Base-by-base conservation (phyloP, 2,113 vertebrate genomes). In the Telmatochromis bifrenatus region DNA sequence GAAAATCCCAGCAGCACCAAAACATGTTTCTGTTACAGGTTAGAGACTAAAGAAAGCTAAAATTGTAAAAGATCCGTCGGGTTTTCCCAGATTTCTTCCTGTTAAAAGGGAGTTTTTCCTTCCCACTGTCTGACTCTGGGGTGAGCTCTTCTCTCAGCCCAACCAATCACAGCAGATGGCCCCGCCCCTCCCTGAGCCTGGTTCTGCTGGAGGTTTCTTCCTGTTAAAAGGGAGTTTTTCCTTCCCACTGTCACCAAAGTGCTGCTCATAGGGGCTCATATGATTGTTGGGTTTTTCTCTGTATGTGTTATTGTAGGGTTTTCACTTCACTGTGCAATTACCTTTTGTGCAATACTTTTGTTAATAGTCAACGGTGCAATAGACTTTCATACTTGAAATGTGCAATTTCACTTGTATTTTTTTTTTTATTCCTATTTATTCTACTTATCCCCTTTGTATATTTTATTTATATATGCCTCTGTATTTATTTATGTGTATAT, bases 181-280 rank as follows among this genome's bases (percentile, higher is more conserved):
- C 49, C 49, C 19, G 49, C 5, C 49, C 49, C 49, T 53, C 49
- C 19, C 49, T n/a, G 49, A 53, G 19, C 19, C 49, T n/a, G 49
- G 0, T 53, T 53, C 49, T 53, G 19, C 0, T 0, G 0, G 49
- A n/a, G 19, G 49, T 5, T 56, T 56, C 23, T 56, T 56, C 54
- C 54, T 56, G 21, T 56, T 56, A 5, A 26, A 56, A 26, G 54
- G 54, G 21, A 5, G 54, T 56, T 56, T 26, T 56, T 14, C 21
- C 21, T 13, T 56, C 23, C n/a, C 53, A 12, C 53, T 54, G n/a
- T 55, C 10, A 1, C 55, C 13, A 58, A 58, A 28, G 23, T 15
- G 51, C 19, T 53, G 19, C 51, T 53, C 21, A 23, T 14, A 14
- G 54, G 21, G 0, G 54, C 0, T 31, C 26, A 58, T 1, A 1